A percentile compares a stretch with the other conserved stretches of the same genome.
Conservation (phyloP, 2,888 invertebrate genomes). For the Bellardia pandia region DNA sequence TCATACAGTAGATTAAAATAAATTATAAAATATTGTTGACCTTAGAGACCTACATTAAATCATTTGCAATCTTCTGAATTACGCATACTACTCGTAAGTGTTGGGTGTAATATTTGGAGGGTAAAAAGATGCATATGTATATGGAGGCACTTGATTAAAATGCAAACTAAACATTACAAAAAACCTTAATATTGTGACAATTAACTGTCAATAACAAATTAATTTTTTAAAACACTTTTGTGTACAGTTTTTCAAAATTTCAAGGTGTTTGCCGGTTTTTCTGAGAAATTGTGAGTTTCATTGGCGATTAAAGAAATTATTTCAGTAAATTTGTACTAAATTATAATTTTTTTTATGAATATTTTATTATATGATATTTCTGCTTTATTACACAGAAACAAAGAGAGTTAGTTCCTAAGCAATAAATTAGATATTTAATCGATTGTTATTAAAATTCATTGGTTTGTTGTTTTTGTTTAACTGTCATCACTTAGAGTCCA, state of each 20-base stretch:
- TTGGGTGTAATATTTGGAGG: no score
- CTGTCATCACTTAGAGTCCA: conserved; percentile 19
- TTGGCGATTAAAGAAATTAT: neutral
- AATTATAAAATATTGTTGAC: conserved; percentile 15
- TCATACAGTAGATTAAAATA: neutral
- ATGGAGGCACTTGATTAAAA: neutral
- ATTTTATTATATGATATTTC: neutral
- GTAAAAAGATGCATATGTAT: no score
- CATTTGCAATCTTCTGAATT: conserved; percentile 34
- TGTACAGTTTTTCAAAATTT: neutral
- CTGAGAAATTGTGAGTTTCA: no score
- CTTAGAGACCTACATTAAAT: conserved; percentile 26
- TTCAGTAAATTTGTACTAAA: conserved; percentile 24
- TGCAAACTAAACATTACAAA: neutral
- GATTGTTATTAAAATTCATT: neutral
- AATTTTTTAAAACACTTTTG: conserved; percentile 25
- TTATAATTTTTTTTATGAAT: neutral
- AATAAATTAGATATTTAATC: conserved; percentile 34
- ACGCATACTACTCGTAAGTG: neutral
- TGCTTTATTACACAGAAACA: no score
- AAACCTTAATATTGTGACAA: conserved; percentile 1
- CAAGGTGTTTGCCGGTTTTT: neutral
- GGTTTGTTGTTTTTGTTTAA: conserved; percentile 12
- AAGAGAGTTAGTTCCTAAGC: conserved; percentile 6
- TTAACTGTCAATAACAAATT: conserved; percentile 14